Base-by-base conservation (phyloP, 2,888 invertebrate genomes). In the Sinelater perroti region DNA sequence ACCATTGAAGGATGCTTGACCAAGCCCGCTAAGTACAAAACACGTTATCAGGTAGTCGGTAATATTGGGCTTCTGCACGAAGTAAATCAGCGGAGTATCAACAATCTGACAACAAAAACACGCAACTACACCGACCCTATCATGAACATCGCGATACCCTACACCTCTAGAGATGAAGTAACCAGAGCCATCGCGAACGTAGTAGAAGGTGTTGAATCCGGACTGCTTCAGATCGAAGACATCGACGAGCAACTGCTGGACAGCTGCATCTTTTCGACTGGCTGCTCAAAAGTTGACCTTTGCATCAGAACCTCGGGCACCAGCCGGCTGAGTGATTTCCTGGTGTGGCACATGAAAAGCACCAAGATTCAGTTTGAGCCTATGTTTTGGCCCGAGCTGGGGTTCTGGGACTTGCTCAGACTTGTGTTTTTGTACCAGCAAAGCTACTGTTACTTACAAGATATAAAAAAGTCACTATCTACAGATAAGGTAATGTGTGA, bases 321-420 rank as follows among this genome's bases (percentile, higher is more conserved):
- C 81, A 87, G 90, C 8, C 30, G 56, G 8, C 36, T 56, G 7
- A 56, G 56, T 35, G 51, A 56, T 46, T 99, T 97, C 74, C 83
- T 98, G 70, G 81, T 97, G 66, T 98, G 97, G 96, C 97, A 97
- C 89, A 91, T 92, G 78, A 73, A 75, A 26, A 85, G 87, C 70
- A 87, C 93, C 4, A 89, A 91, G 36, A 76, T 99, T 30, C 91
- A 92, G 73, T 99, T 98, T 78, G 87, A 91, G 1, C 85, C 91
- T 61, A 91, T 93, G 0, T 79, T 98, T 24, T 99, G 99, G 99
- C 99, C 99, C 1, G 97, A 97, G 73, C 95, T 98, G 73, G 88
- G 87, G 33, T 85, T 95, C 58, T 97, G 95, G 95, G 90, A 97
- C 78, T 84, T 99, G 46, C 80, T 97, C 63, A 85, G 82, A 13